Conservation (phyloP, 2,113 vertebrate species). For the Pongo pygmaeus region DNA sequence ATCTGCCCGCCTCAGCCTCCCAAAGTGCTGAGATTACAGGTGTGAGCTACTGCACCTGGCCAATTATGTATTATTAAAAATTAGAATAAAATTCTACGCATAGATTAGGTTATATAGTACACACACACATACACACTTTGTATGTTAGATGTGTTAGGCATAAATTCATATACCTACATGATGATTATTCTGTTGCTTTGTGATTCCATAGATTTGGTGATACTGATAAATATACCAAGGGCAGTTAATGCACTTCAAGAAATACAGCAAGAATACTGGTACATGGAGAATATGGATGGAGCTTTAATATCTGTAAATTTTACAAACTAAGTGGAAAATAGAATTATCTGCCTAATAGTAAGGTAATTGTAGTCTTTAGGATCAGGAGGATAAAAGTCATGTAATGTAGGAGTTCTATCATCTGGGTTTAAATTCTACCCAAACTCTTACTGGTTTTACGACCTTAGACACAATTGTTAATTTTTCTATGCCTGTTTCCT, state of each 20-base stretch:
- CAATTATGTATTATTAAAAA: background rate
- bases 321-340: background rate
- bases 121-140: background rate
- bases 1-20: too few relatives aligned
- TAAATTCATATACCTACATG: background rate
- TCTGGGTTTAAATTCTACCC: background rate
- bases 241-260: background rate
- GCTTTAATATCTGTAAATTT: background rate
- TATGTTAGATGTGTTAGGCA: background rate
- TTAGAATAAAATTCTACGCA: background rate
- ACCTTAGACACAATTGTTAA: background rate
- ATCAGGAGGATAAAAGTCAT: background rate
- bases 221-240: background rate
- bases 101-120: background rate
- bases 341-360: background rate
- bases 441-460: background rate
- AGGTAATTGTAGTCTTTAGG: background rate
- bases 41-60: too few relatives aligned
- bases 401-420: background rate
- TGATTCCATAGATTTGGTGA: background rate
- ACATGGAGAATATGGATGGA: background rate
- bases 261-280: background rate
- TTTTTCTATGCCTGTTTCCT: background rate
- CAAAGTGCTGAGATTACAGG: too few relatives aligned
- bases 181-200: background rate